These are phyloP conservation scores for Pectinophora gossypiella DNA, from an alignment of 1,140 invertebrate genomes.

Conservation along the genomic window DNA sequence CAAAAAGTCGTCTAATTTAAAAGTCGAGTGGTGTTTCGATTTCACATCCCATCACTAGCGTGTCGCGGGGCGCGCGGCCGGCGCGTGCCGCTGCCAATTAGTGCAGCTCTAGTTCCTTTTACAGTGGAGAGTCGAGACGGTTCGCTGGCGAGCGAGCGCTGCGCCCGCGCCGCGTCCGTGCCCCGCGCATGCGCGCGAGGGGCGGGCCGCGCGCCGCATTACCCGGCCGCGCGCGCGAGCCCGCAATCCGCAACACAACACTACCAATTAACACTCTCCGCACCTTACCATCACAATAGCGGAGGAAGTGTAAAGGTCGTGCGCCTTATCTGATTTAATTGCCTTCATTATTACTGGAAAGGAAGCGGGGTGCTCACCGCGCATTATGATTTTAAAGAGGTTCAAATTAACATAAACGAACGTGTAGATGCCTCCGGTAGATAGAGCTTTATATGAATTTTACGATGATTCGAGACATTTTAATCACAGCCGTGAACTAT, in stretches of 20 bases:
- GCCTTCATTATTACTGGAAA: constrained; percentile 53
- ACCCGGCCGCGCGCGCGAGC: constrained; percentile 41
- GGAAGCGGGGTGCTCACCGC: constrained; percentile 48
- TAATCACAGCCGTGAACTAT: constrained; percentile 73
- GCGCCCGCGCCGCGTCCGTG: too few species aligned
- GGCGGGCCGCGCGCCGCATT: constrained; percentile 40
- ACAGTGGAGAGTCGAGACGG: constrained; percentile 60
- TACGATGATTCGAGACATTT: constrained; percentile 53
- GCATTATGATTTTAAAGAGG: constrained; percentile 63
- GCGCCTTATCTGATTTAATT: constrained; percentile 66
- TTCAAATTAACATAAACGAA: constrained; percentile 54
- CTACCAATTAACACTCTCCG: constrained; percentile 54
- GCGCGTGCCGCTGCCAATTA: constrained; percentile 71
- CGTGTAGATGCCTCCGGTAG: constrained; percentile 39
- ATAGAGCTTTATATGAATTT: constrained; percentile 49
- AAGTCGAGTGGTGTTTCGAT: constrained; percentile 46
- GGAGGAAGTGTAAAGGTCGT: constrained; percentile 68
- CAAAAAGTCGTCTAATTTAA: constrained; percentile 41
- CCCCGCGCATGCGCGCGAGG: too few species aligned
- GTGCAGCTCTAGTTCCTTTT: constrained; percentile 69
- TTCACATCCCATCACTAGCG: constrained; percentile 69
- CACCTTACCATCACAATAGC: constrained; percentile 38
- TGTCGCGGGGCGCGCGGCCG: constrained; percentile 50
- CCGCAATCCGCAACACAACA: constrained; percentile 29
- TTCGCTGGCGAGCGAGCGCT: constrained; percentile 33